Base-by-base conservation (phyloP, 2,888 invertebrate genomes). In the Coenonympha glycerion region DNA sequence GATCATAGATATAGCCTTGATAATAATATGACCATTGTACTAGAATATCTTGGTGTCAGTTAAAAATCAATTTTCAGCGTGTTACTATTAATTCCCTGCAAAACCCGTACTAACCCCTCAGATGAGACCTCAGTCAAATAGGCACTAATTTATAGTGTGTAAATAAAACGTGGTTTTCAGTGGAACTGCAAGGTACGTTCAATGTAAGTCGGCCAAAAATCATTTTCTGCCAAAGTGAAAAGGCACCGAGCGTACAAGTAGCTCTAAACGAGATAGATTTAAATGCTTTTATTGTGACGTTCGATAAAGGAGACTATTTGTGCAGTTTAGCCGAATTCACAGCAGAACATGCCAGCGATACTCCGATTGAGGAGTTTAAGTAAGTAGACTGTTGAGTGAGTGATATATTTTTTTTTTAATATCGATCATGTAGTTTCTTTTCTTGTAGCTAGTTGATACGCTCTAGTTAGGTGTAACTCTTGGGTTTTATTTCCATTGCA, bases 151-250 rank as follows among this genome's bases (percentile, higher is more conserved):
- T n/a, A 11, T 28, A 28, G n/a, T n/a, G 3, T 26, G 5, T 8
- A 30, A 13, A n/a, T 13, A 30, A 11, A 30, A 18, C 6, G 16
- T 18, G 42, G 8, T 42, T 66, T 67, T 6, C 59, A 77, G 78
- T 36, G 3, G 78, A 78, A 58, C 63, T 78, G 1, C 59, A 61
- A 47, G 55, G 52, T 2, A 59, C 63, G 2, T 76, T 76, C 15
- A 37, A 53, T 11, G 55, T 70, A 3, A 56, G 56, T 11, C 55
- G 59, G 49, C 78, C 78, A 2, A 74, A 71, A 48, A 51, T 74
- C 15, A 61, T 78, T 49, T 76, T 76, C 52, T 75, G 75, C 41
- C 72, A 72, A 56, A 67, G 68, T 51, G 68, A 71, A 18, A 72
- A 67, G 30, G 69, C 69, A 1, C 48, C 66, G 0, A 65, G 65